phyloP scores from a whole-genome alignment of 2,888 invertebrate species.

The Habroteleia sp. region DNA sequence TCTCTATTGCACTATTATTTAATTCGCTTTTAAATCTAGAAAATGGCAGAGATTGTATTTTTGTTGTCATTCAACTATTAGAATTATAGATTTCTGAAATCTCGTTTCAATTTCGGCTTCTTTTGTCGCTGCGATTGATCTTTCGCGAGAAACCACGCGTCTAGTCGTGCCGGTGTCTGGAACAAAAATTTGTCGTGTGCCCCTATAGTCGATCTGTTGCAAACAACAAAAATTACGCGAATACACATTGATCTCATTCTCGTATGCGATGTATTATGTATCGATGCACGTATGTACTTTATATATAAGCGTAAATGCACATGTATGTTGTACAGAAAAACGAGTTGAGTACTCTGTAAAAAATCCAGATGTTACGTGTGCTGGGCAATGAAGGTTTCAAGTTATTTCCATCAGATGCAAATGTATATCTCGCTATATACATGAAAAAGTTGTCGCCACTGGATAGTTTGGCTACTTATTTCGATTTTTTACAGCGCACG shows the following conservation, averaged over 20 bases:
- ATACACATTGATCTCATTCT: conserved; percentile 25
- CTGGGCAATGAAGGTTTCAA: conserved; percentile 19
- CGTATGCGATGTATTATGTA: conserved; percentile 26
- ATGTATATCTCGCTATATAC: conserved; percentile 47
- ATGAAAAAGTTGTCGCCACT: conserved; percentile 28
- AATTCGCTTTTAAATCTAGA: conserved; percentile 27
- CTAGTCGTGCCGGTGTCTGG: neutral
- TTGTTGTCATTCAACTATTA: neutral
- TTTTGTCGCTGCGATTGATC: neutral
- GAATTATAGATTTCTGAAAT: conserved; percentile 41
- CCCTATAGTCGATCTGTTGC: conserved; percentile 36
- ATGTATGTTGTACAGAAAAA: conserved; percentile 61
- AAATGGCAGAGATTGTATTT: conserved; percentile 19
- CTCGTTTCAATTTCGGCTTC: conserved; percentile 1
- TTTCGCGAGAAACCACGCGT: neutral
- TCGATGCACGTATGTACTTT: conserved; percentile 42
- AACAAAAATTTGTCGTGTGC: conserved; percentile 59
- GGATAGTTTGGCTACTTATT: conserved; percentile 17
- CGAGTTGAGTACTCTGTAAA: conserved; percentile 54
- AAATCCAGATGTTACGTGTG: conserved; percentile 30
- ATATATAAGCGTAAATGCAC: conserved; percentile 62
- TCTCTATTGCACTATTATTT: neutral
- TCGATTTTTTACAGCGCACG: conserved; percentile 56
- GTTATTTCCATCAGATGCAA: conserved; percentile 15
- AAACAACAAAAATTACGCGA: conserved; percentile 41